Conservation (phyloP, 1,140 invertebrate species). For the Conus betulinus region DNA sequence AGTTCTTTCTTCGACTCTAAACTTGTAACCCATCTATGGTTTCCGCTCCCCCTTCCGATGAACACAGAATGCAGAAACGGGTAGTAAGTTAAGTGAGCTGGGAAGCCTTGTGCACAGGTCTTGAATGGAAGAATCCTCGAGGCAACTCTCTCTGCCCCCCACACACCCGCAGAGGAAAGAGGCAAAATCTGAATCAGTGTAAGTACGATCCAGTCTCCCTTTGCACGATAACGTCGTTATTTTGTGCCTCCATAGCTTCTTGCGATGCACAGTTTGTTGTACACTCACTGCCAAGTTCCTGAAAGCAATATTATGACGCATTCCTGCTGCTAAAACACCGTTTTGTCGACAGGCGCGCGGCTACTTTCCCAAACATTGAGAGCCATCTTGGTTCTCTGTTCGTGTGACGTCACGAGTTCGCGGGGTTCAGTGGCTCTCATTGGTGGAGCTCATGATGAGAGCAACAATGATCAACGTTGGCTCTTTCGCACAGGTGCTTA, state of each 20-base stretch:
- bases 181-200: background rate
- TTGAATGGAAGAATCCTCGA: constrained; percentile 25
- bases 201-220: background rate
- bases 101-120: constrained; percentile 13
- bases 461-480: constrained; percentile 26
- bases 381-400: constrained; percentile 36
- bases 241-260: background rate
- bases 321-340: background rate
- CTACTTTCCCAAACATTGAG: constrained; percentile 38
- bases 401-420: constrained; percentile 38
- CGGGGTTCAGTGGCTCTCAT: constrained; percentile 33
- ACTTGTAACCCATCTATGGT: background rate
- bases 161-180: background rate
- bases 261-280: background rate
- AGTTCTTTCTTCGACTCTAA: background rate
- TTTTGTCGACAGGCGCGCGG: constrained; percentile 8
- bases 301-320: background rate
- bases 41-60: background rate
- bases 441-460: constrained; percentile 26
- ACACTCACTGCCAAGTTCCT: background rate
- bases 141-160: background rate
- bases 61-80: background rate
- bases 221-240: background rate
- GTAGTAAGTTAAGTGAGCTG: background rate
- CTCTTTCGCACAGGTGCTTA: background rate